Evolutionary conservation across 2,113 vertebrate genomes (phyloP).

Genomic region (Gnathonemus echidnorhynchus): DNA sequence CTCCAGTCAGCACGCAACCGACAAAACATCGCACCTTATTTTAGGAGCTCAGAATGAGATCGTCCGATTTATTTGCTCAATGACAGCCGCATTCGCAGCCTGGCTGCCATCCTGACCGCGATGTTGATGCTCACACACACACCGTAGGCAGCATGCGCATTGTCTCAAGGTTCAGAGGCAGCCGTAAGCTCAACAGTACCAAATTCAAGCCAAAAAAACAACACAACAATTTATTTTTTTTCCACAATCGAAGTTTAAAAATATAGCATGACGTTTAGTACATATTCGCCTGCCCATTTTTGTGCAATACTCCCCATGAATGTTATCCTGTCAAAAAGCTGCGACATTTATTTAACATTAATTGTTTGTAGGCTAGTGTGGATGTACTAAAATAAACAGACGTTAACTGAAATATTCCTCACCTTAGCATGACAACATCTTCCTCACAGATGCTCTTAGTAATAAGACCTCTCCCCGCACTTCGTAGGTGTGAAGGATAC

Average conservation of each 20-base stretch:
- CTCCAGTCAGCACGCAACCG: not conserved
- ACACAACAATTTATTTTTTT: not conserved
- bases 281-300: not conserved
- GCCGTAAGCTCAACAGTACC: not conserved
- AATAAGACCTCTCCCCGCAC: constrained; percentile 9
- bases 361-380: not conserved
- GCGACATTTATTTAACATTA: not conserved
- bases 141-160: constrained; percentile 7
- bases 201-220: not conserved
- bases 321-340: not conserved
- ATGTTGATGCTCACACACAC: not conserved
- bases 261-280: not conserved
- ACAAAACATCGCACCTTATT: not conserved
- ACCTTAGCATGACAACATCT: constrained; percentile 13
- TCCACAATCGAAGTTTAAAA: not conserved
- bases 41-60: not conserved
- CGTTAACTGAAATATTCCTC: not conserved
- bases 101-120: not conserved
- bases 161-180: not conserved
- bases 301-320: not conserved
- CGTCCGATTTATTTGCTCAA: not conserved
- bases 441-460: not conserved
- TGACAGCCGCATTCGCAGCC: constrained; percentile 11
- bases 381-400: not conserved
- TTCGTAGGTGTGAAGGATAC: constrained; percentile 1